Base-by-base conservation (phyloP, 1,140 invertebrate species). In the Anoplolepis gracilipes region DNA sequence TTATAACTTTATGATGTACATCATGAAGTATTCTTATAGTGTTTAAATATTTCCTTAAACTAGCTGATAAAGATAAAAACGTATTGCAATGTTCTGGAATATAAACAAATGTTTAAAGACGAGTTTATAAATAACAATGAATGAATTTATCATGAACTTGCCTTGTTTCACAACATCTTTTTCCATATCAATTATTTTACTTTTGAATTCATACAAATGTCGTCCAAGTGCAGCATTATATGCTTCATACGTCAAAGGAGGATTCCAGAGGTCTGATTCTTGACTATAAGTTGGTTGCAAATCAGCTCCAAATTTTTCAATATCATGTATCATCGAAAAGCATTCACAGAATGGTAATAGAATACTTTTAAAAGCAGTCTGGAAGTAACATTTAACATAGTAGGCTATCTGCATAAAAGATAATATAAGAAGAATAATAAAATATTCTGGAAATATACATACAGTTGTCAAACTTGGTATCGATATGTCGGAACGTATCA, bases 391-490 rank as follows among this genome's bases (percentile, higher is more conserved):
- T 46, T 72, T 7, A 33, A 36, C 61, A 39, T 4, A 75, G 39
- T 49, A 67, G 42, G 73, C 57, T 59, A 72, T 75, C 57, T 36
- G 13, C 6, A 10, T 30, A 16, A 76, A 69, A 11, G 28, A 55
- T 55, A 46, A 6, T 19, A 70, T n/a, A 36, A 79, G 0, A 53
- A 57, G 33, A 79, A 36, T 49, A 4, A 19, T 5, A 70, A 82
- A 67, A 65, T 57, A 78, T 61, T 4, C 3, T 46, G 61, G 53
- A 33, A 28, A 25, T n/a, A 1, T 75, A 78, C 85, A 70, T 85
- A 94, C 93, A 46, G 87, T 88, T 55, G 93, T 93, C 87, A 95
- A 91, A 92, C 95, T 95, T 8, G 94, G 92, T 87, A 95, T 93
- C 16, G 94, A 93, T 46, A 95, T 65, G 88, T 93, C 88, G 16